Evolutionary conservation across 64 coral and sea anemone genomes (phyloP).

Genomic region (Stylophora pistillata): DNA sequence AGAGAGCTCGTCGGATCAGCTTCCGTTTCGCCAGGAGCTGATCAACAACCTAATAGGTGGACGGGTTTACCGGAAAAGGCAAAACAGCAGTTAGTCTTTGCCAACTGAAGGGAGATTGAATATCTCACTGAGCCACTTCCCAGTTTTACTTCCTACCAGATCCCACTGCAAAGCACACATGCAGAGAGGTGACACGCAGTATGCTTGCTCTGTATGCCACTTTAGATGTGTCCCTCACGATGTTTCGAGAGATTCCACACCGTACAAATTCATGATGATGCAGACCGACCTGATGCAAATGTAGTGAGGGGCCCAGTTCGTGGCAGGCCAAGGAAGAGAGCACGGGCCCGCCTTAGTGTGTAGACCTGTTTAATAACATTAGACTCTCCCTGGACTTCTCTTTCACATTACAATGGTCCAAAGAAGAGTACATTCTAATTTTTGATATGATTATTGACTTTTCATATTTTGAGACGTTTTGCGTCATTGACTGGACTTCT

Average conservation of each 20-base stretch:
- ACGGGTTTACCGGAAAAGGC: conserved; percentile 3
- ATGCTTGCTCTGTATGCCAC: conserved; percentile 36
- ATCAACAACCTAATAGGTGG: conserved; percentile 13
- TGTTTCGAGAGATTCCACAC: conserved; percentile 39
- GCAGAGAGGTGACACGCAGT: conserved; percentile 18
- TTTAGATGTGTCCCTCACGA: conserved; percentile 44
- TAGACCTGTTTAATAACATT: neutral
- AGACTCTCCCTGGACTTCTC: too few species aligned
- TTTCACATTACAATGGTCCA: too few species aligned
- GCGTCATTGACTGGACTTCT: too few species aligned
- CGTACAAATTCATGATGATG: conserved; percentile 36
- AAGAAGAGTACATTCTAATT: too few species aligned
- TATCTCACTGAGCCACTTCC: conserved; percentile 14
- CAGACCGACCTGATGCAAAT: conserved; percentile 35
- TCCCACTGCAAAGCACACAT: conserved; percentile 36
- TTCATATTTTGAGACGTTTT: too few species aligned
- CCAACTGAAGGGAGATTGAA: conserved; percentile 16
- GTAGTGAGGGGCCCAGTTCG: conserved; percentile 14
- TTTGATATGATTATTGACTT: too few species aligned
- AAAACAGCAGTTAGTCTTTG: neutral
- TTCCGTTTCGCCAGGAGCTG: conserved; percentile 27
- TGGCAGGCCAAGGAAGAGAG: conserved; percentile 38
- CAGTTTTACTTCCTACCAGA: neutral
- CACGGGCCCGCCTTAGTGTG: conserved; percentile 11
- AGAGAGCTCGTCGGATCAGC: conserved; percentile 8